Base-by-base conservation (phyloP, 2,797 vertebrate genomes). In the Brotula barbata region DNA sequence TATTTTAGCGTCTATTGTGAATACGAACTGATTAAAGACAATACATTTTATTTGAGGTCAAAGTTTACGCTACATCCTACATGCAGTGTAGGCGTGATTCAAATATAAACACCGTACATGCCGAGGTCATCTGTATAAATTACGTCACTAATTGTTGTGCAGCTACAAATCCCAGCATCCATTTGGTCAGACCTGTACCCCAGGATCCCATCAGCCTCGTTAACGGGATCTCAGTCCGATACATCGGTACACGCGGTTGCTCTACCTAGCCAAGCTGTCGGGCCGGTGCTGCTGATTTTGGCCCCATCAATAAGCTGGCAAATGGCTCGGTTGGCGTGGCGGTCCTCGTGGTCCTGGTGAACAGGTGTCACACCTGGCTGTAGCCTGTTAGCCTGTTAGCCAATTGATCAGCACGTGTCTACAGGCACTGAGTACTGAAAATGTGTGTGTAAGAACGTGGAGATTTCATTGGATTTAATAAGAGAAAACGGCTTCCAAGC, bases 291-390 rank as follows among this genome's bases (percentile, higher is more conserved):
- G 64, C 69, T 59, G 64, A 67, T 52, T 69, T 54, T 76, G 73
- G 68, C 77, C 62, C 42, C 39, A 59, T 69, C 59, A 42, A 64
- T 58, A 25, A 63, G 48, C 71, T 75, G 80, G 74, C 64, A 60
- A 31, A 59, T 16, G 36, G 21, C 46, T 22, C 15, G n/a, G n/a
- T 45, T 85, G 85, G 68, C 73, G 40, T 39, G n/a, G 21, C 51
- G 62, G 31, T 53, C 49, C 47, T 22, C 36, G 50, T 47, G 48
- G 31, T 37, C 60, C 16, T 64, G 74, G 48, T 22, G 40, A 71
- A 77, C 81, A 81, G 84, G 80, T 84, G 80, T 68, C 68, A 55
- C 56, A 78, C 75, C 82, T 85, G 82, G 70, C 72, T 63, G 53
- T 56, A 50, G 55, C 51, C 56, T 53, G 43, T 20, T 40, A 11